Evolutionary conservation across 2,888 invertebrate species (phyloP), one percentile per base, ranked within the genome.

Genomic region (Automeris io): DNA sequence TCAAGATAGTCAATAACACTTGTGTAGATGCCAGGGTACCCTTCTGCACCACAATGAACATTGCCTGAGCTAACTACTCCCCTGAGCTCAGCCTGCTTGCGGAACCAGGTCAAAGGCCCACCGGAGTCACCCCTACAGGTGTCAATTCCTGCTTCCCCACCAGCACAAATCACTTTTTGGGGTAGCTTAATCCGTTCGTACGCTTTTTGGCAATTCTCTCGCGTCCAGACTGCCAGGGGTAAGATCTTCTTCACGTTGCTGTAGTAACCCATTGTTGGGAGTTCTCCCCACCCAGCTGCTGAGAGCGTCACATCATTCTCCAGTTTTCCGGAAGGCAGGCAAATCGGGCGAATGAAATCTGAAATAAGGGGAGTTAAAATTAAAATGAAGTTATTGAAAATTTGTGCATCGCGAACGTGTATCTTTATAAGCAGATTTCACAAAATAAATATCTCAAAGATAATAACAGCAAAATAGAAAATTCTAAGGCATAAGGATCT

Each of bases 81-180:
- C 41, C 54, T 53, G 1, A 74, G 21, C 26, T 69, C 64, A 5
- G 49, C 49, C 3, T 26, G 43, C 1, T 51, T 47, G n/a, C 39
- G 45, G 2, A 47, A 41, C 5, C 56, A 46, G 12, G 57, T 56
- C 1, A 74, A 41, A 3, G 73, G 73, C 0, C 73, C 71, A 0
- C 73, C 73, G 0, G 73, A 71, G 37, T 73, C 74, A 0, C 73
- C 73, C 2, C 59, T 47, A 42, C 73, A 73, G 0, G 68, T 65
- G 19, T 73, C 73, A 0, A 62, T 39, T 0, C 54, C 58, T 8
- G 51, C 45, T 33, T 59, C 48, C 0, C 72, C 72, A 0, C 73
- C 73, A 2, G 74, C 74, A 13, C 73, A 73, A 5, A 74, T 56
- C 0, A 61, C 47, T 12, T 55, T 43, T 1, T 57, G 35, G 0